Conservation (phyloP, 2,888 invertebrate genomes). For the Caenorhabditis becei region DNA sequence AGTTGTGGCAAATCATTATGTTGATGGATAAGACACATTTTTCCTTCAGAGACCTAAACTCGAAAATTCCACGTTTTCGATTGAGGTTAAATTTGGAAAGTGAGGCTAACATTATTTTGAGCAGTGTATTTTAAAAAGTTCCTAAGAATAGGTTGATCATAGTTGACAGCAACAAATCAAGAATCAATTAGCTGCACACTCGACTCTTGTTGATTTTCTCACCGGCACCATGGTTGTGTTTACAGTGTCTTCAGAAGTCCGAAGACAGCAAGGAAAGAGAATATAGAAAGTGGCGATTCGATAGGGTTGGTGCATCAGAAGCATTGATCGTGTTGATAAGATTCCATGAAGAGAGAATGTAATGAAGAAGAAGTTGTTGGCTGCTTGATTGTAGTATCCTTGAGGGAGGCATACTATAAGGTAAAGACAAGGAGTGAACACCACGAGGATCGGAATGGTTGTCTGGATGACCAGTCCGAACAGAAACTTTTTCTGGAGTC, state of each 20-base stretch:
- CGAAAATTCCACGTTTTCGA: too few relatives aligned
- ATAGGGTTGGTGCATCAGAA: background rate
- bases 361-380: background rate
- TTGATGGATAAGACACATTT: too few relatives aligned
- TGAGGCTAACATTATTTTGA: too few relatives aligned
- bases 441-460: background rate
- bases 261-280: background rate
- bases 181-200: too few relatives aligned
- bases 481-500: constrained; percentile 2
- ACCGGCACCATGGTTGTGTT: background rate
- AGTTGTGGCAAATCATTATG: too few relatives aligned
- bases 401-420: background rate
- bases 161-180: too few relatives aligned
- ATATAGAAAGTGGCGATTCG: background rate
- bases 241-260: background rate
- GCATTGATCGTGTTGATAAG: background rate
- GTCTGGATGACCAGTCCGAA: constrained; percentile 5
- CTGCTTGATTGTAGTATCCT: background rate
- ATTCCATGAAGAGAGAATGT: background rate
- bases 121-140: too few relatives aligned
- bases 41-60: too few relatives aligned
- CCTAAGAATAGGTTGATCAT: too few relatives aligned
- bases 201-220: too few relatives aligned
- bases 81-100: too few relatives aligned
- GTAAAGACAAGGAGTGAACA: background rate